These are phyloP conservation scores for Pipistrellus kuhlii DNA, from an alignment of 2,797 vertebrate species.

Conservation along the genomic window DNA sequence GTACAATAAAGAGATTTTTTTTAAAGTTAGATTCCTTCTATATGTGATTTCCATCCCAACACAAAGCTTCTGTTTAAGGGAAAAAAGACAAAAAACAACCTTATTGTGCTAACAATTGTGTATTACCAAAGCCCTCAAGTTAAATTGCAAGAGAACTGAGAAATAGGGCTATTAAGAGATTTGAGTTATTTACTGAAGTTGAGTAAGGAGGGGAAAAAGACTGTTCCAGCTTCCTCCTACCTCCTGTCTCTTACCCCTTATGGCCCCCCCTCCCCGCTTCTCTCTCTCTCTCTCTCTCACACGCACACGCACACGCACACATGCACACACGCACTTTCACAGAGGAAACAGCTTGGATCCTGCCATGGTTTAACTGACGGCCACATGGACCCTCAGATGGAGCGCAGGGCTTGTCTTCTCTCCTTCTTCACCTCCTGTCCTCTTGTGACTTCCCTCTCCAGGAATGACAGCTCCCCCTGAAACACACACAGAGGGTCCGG, in stretches of 20 bases:
- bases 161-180: slow-evolving; percentile 45
- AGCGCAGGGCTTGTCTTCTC: not conserved
- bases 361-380: not conserved
- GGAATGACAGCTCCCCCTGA: not conserved
- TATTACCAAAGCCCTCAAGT: slow-evolving; percentile 59
- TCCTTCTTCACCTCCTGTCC: not conserved
- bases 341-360: not conserved
- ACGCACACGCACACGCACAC: too few species aligned
- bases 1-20: slow-evolving; percentile 25
- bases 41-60: slow-evolving; percentile 59
- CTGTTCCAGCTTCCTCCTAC: not conserved
- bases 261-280: too few species aligned
- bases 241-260: too few species aligned
- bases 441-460: not conserved
- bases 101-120: slow-evolving; percentile 41
- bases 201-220: not conserved
- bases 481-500: not conserved
- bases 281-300: too few species aligned
- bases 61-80: slow-evolving; percentile 49
- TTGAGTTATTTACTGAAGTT: slow-evolving; percentile 42
- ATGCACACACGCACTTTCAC: not conserved
- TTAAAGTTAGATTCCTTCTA: not conserved
- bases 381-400: not conserved
- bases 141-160: slow-evolving; percentile 61
- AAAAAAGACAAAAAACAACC: not conserved